These are phyloP conservation scores for Antitype chi DNA, from an alignment of 2,888 invertebrate genomes.

Conservation along the genomic window DNA sequence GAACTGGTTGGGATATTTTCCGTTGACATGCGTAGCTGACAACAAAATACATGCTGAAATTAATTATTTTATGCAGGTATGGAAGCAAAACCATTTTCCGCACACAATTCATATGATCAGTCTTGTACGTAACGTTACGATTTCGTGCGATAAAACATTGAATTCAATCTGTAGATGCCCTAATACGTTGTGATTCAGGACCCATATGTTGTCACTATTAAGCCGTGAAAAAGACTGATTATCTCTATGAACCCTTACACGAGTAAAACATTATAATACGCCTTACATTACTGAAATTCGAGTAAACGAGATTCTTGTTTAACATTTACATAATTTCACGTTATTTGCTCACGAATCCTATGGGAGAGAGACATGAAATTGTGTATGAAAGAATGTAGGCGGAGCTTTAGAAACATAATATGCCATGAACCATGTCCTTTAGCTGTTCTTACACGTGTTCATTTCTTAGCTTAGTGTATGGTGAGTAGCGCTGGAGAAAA, in stretches of 20 bases:
- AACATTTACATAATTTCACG: slow-evolving; percentile 62
- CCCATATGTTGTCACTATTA: background rate
- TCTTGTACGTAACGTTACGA: background rate
- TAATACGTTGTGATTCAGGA: background rate
- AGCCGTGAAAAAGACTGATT: slow-evolving; percentile 15
- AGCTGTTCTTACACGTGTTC: background rate
- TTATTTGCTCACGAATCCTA: slow-evolving; percentile 50
- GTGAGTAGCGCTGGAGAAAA: background rate
- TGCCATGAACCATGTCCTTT: background rate
- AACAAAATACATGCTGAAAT: background rate
- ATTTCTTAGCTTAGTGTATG: background rate
- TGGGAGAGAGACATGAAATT: slow-evolving; percentile 48
- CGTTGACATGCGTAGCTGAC: background rate
- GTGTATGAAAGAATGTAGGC: slow-evolving; percentile 45
- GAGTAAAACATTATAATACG: slow-evolving; percentile 13
- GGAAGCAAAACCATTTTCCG: background rate
- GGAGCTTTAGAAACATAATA: slow-evolving; percentile 19
- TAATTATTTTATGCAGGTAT: background rate
- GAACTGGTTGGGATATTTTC: background rate
- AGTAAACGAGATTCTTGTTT: slow-evolving; percentile 46
- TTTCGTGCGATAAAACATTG: background rate
- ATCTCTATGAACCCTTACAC: background rate
- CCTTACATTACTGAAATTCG: slow-evolving; percentile 22
- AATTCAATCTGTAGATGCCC: background rate
- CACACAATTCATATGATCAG: background rate